Percentiles rank a stretch among this genome's conserved stretches.
phyloP scores from a whole-genome alignment of 2,797 vertebrate species.

The Spinus olivaceus region DNA sequence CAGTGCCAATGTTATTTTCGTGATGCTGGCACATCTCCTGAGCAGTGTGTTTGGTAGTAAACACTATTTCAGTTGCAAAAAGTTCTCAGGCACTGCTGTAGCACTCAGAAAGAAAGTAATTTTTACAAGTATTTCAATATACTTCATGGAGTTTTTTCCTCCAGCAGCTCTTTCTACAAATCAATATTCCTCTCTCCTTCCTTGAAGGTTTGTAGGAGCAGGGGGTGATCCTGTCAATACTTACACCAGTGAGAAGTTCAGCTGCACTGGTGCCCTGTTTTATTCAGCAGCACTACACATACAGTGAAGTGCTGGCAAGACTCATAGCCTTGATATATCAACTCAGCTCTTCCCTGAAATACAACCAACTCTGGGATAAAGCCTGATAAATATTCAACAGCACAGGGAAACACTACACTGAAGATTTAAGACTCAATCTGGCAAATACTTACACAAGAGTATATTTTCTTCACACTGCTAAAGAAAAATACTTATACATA shows the following conservation, averaged over 20 bases:
- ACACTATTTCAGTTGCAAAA: not conserved
- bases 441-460: slow-evolving; percentile 41
- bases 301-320: not conserved
- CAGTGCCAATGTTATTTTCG: slow-evolving; percentile 43
- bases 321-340: slow-evolving; percentile 26
- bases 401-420: not conserved
- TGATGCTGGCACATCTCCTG: slow-evolving; percentile 21
- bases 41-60: slow-evolving; percentile 29
- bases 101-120: not conserved
- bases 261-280: not conserved
- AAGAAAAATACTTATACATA: slow-evolving; percentile 42
- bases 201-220: not conserved
- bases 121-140: not conserved
- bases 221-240: not conserved
- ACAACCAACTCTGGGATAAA: slow-evolving; percentile 29
- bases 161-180: not conserved
- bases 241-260: not conserved
- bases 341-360: slow-evolving; percentile 40
- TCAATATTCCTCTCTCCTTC: not conserved
- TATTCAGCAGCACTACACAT: not conserved
- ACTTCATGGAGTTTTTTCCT: not conserved
- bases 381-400: slow-evolving; percentile 51
- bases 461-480: slow-evolving; percentile 20
- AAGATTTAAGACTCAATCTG: slow-evolving; percentile 59
- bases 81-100: not conserved